These are phyloP conservation scores for Lophotriccus pileatus DNA, from an alignment of 2,797 vertebrate genomes.

Conservation along the genomic window DNA sequence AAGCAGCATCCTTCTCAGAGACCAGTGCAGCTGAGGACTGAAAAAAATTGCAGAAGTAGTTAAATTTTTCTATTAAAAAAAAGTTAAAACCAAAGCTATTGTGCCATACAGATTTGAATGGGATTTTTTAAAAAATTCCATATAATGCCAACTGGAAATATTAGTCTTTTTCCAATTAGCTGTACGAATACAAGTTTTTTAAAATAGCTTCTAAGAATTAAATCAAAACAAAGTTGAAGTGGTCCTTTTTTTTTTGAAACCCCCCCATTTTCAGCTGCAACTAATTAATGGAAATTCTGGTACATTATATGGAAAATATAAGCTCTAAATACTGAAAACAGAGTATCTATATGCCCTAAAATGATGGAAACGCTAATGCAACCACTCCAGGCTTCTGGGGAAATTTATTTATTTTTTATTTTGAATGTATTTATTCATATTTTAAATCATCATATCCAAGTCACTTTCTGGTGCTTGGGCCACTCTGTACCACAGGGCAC, in stretches of 20 bases:
- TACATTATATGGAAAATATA: neutral
- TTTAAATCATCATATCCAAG: neutral
- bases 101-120: neutral
- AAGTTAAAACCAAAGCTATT: neutral
- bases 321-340: neutral
- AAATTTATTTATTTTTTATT: neutral
- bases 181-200: neutral
- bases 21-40: constrained; percentile 75
- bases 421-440: too few relatives aligned
- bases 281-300: neutral
- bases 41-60: constrained; percentile 8
- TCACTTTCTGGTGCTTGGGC: neutral
- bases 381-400: neutral
- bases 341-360: neutral
- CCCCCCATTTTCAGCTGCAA: neutral
- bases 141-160: neutral
- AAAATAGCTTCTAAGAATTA: neutral
- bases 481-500: neutral
- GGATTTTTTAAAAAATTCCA: neutral
- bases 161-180: neutral
- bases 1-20: constrained; percentile 83
- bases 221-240: neutral
- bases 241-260: neutral
- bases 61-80: neutral
- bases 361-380: neutral